These are phyloP conservation scores for Chironomus riparius DNA, from an alignment of 2,888 invertebrate genomes.

Conservation along the genomic window DNA sequence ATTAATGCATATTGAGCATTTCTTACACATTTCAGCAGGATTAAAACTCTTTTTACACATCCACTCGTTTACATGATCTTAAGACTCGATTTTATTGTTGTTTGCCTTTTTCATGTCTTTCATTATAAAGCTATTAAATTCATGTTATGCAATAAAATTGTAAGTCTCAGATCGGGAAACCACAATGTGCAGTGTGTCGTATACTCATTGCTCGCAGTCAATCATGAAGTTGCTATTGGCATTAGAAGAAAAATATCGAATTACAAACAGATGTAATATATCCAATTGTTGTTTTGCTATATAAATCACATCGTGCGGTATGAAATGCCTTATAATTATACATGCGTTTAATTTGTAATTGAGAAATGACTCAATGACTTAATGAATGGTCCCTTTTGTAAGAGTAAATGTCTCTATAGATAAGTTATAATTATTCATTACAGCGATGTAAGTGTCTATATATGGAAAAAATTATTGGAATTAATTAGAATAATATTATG, in stretches of 20 bases:
- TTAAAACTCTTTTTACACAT: background rate
- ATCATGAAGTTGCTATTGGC: background rate
- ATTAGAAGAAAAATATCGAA: background rate
- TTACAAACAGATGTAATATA: conserved; percentile 4
- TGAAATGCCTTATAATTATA: background rate
- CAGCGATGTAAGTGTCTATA: too few species aligned
- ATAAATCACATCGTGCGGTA: background rate
- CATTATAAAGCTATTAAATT: too few species aligned
- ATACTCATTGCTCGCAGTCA: background rate
- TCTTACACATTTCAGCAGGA: background rate
- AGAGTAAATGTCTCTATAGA: too few species aligned
- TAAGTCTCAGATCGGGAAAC: background rate
- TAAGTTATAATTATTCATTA: too few species aligned
- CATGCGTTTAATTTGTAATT: background rate
- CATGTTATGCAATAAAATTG: background rate
- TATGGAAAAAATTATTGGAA: too few species aligned
- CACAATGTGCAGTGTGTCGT: background rate
- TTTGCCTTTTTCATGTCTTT: background rate
- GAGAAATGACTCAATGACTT: background rate
- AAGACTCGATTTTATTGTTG: background rate
- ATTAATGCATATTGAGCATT: background rate
- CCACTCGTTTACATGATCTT: too few species aligned
- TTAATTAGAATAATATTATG: too few species aligned
- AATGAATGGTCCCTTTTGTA: too few species aligned
- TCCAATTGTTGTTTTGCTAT: background rate